Conservation (phyloP, 2,113 vertebrate genomes). For the Philantomba maxwellii region DNA sequence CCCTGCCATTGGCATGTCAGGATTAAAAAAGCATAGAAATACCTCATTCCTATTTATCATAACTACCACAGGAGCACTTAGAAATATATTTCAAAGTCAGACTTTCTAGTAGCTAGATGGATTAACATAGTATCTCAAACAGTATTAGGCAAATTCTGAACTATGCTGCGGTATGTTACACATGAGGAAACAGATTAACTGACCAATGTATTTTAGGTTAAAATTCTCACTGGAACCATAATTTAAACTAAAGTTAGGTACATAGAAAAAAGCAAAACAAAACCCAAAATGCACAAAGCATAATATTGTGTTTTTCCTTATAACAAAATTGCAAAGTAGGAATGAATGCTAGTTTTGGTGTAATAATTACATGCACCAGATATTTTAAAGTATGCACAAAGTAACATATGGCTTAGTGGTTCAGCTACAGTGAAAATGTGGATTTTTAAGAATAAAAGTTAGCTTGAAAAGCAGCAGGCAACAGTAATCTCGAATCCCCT, state of each 20-base stretch:
- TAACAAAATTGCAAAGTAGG: slow-evolving; percentile 47
- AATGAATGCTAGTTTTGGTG: slow-evolving; percentile 27
- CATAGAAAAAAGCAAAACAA: not conserved
- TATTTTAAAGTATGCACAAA: slow-evolving; percentile 52
- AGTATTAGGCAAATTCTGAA: not conserved
- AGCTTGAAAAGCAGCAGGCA: slow-evolving; percentile 66
- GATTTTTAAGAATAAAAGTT: slow-evolving; percentile 69
- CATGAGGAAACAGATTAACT: not conserved
- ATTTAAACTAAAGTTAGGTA: not conserved
- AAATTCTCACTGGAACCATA: not conserved
- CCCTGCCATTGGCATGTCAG: not conserved
- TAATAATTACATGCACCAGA: slow-evolving; percentile 50
- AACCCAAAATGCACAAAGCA: not conserved
- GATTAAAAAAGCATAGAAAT: slow-evolving; percentile 12
- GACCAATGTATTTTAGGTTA: not conserved
- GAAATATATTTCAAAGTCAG: not conserved
- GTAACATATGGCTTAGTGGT: slow-evolving; percentile 59
- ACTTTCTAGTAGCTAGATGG: not conserved
- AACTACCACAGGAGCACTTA: not conserved
- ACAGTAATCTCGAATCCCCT: slow-evolving; percentile 57
- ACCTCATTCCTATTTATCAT: not conserved
- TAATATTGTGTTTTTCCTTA: not conserved
- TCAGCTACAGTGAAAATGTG: slow-evolving; percentile 59
- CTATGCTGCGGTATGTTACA: not conserved
- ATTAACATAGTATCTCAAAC: slow-evolving; percentile 3